phyloP scores from a whole-genome alignment of 2,113 vertebrate species.

The Phyllostomus hastatus region DNA sequence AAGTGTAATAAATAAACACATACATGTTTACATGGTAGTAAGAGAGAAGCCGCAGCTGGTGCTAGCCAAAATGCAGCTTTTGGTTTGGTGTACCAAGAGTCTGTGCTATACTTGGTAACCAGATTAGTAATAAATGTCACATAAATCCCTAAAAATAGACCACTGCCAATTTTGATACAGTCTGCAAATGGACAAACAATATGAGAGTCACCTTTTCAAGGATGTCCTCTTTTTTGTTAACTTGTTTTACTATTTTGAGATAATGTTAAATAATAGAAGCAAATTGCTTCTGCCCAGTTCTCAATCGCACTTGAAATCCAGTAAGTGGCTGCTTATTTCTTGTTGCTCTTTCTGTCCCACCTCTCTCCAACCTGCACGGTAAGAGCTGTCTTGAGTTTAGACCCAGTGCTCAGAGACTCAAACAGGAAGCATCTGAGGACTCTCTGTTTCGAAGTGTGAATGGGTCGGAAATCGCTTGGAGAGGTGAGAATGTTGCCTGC shows the following conservation, averaged over 20 bases:
- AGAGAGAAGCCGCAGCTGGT: neutral
- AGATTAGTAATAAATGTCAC: conserved; percentile 22
- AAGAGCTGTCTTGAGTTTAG: conserved; percentile 70
- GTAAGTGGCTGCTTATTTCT: conserved; percentile 64
- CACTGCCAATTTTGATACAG: neutral
- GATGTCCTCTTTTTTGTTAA: neutral
- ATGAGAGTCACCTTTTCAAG: neutral
- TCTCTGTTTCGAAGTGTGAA: conserved; percentile 63
- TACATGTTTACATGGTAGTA: neutral
- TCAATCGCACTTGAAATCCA: conserved; percentile 65
- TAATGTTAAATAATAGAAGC: conserved; percentile 36
- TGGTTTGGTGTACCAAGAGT: neutral
- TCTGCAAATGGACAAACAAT: neutral
- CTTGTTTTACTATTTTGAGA: conserved; percentile 48
- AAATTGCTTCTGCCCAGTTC: conserved; percentile 32
- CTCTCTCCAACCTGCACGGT: conserved; percentile 66
- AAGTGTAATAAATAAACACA: neutral
- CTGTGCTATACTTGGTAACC: neutral
- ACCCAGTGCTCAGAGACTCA: conserved; percentile 60
- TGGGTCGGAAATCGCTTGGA: conserved; percentile 67
- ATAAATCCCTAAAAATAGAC: conserved; percentile 21
- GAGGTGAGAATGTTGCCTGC: conserved; percentile 69
- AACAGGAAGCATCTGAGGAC: conserved; percentile 72
- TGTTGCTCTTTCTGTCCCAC: conserved; percentile 29
- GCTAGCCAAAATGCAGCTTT: neutral